A percentile compares a stretch with the other conserved stretches of the same genome.
phyloP scores from a whole-genome alignment of 64 coral and sea anemone species.

The Actinia tenebrosa region DNA sequence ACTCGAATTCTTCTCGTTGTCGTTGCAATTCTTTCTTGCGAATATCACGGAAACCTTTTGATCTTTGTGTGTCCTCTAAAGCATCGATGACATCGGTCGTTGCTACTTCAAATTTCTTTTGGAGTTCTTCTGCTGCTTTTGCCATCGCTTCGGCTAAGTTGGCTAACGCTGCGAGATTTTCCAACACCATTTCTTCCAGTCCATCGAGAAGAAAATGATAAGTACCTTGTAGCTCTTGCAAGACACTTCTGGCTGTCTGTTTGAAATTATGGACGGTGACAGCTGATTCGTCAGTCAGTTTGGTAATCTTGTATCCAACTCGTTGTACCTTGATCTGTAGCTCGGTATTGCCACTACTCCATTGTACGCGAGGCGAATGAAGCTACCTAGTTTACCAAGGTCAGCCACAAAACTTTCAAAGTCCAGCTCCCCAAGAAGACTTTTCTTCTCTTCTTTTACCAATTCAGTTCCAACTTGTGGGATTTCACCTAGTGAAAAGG shows the following conservation, averaged over 20 bases:
- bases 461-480: conserved; percentile 27
- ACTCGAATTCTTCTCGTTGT: conserved; percentile 32
- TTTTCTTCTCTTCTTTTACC: not conserved
- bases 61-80: conserved; percentile 49
- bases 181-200: conserved; percentile 60
- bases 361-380: conserved; percentile 63
- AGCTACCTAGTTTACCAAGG: conserved; percentile 58
- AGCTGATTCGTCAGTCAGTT: conserved; percentile 68
- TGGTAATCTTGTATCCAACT: conserved; percentile 60
- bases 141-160: conserved; percentile 43
- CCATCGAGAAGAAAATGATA: conserved; percentile 52
- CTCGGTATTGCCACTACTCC: conserved; percentile 56
- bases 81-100: conserved; percentile 44
- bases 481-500: conserved; percentile 27
- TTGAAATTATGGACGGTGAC: conserved; percentile 61
- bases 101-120: conserved; percentile 46
- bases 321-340: conserved; percentile 59
- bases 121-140: conserved; percentile 47
- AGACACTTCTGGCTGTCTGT: conserved; percentile 26
- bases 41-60: conserved; percentile 28
- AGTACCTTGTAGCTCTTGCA: conserved; percentile 39
- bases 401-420: conserved; percentile 44
- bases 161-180: conserved; percentile 36
- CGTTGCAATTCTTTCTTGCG: conserved; percentile 25
- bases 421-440: conserved; percentile 37